A percentile compares a stretch with the other conserved stretches of the same genome.
Evolutionary conservation across 2,797 vertebrate genomes (phyloP).

Genomic region (Echeneis naucrates): DNA sequence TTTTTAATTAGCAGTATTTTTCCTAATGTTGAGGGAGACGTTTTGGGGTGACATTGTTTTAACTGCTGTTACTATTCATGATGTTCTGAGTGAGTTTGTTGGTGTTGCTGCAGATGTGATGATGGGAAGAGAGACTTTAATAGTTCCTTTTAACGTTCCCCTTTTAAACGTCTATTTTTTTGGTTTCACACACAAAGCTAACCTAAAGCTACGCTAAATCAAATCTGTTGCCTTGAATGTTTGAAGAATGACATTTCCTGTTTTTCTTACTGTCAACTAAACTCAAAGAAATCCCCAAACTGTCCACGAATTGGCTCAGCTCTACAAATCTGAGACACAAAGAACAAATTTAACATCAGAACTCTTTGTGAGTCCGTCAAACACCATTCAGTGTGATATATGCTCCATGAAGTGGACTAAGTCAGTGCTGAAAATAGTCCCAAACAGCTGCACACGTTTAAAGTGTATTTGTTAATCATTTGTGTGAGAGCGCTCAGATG

Average conservation of each 20-base stretch:
- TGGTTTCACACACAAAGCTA: neutral
- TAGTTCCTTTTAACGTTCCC: neutral
- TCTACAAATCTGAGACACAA: too few species aligned
- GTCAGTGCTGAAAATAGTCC: neutral
- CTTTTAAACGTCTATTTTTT: slow-evolving; percentile 4
- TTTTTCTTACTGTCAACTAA: slow-evolving; percentile 11
- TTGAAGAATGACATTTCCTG: neutral
- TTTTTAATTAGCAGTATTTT: slow-evolving; percentile 36
- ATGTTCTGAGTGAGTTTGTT: neutral
- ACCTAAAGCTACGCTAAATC: neutral
- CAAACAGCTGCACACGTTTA: too few species aligned
- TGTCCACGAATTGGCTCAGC: neutral
- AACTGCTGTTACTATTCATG: slow-evolving; percentile 42
- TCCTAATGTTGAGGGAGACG: neutral
- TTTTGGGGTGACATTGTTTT: slow-evolving; percentile 13
- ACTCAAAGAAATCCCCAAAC: neutral
- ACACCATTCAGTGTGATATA: too few species aligned
- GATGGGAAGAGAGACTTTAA: neutral
- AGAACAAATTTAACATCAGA: too few species aligned
- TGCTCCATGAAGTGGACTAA: too few species aligned
- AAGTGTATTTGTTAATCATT: too few species aligned
- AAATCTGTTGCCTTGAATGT: neutral
- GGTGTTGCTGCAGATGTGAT: neutral
- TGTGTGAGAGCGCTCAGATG: too few species aligned
- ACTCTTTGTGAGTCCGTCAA: too few species aligned